These are phyloP conservation scores for Deilephila porcellus DNA, from an alignment of 2,888 invertebrate genomes.

Conservation along the genomic window DNA sequence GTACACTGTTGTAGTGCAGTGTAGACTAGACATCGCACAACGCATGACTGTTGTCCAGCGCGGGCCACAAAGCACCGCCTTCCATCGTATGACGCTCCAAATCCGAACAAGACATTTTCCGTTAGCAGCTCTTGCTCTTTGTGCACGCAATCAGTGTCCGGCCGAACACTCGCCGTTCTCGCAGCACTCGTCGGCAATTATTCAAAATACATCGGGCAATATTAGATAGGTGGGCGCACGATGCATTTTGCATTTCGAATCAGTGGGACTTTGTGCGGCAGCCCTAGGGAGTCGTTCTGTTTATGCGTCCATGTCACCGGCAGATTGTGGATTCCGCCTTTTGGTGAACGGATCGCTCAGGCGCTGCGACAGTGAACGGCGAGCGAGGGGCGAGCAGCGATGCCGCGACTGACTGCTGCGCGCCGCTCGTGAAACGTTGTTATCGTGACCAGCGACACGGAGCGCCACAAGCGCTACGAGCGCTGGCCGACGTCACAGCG, in stretches of 20 bases:
- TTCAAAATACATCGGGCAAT: constrained; percentile 83
- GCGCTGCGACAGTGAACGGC: constrained; percentile 50
- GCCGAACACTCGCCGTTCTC: constrained; percentile 37
- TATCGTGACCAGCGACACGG: background rate
- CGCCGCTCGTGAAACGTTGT: background rate
- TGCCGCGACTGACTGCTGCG: constrained; percentile 37
- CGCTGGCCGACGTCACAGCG: too few relatives aligned
- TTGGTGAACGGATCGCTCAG: constrained; percentile 63
- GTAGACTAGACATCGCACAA: background rate
- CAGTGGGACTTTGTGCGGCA: constrained; percentile 74
- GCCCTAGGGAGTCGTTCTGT: constrained; percentile 68
- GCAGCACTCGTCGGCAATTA: constrained; percentile 73
- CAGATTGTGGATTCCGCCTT: constrained; percentile 71
- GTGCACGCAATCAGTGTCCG: constrained; percentile 71
- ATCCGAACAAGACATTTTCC: constrained; percentile 76
- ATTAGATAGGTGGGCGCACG: constrained; percentile 81
- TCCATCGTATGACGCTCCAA: constrained; percentile 39
- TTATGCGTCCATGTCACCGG: constrained; percentile 63
- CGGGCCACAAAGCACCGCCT: constrained; percentile 3
- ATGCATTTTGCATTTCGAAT: constrained; percentile 84
- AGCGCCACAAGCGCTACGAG: background rate
- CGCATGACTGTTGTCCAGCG: constrained; percentile 4
- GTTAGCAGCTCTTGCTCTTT: constrained; percentile 66
- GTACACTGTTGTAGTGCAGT: background rate
- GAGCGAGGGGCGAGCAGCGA: background rate